Evolutionary conservation across 2,888 invertebrate species (phyloP).

Genomic region (Megamerina dolium): DNA sequence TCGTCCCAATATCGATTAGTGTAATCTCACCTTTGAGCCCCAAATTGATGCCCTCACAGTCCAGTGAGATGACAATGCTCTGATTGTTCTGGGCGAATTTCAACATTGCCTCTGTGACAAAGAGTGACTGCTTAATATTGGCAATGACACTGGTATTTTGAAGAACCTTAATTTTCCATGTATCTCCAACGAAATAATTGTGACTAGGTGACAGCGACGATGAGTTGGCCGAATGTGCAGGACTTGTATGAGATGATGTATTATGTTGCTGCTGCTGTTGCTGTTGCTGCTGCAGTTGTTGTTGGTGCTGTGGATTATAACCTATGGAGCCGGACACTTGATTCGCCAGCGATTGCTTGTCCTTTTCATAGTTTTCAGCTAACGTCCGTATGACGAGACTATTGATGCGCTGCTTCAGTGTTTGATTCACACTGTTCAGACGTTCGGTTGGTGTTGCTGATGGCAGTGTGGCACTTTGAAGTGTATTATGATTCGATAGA

Average conservation of each 20-base stretch:
- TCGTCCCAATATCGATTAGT: constrained; percentile 76
- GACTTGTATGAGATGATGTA: constrained; percentile 41
- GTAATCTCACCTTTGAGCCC: constrained; percentile 85
- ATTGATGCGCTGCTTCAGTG: constrained; percentile 81
- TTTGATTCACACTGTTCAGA: constrained; percentile 57
- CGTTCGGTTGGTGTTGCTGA: constrained; percentile 35
- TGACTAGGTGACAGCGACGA: constrained; percentile 35
- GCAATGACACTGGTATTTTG: constrained; percentile 78
- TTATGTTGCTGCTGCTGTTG: no score
- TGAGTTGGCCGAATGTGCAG: constrained; percentile 32
- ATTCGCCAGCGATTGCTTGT: constrained; percentile 44
- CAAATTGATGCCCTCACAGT: constrained; percentile 89
- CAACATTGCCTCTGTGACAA: constrained; percentile 69
- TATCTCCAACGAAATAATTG: constrained; percentile 58
- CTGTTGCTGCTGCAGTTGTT: no score
- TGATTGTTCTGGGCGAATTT: constrained; percentile 52
- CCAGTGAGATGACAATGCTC: constrained; percentile 68
- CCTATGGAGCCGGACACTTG: constrained; percentile 28
- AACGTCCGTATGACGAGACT: constrained; percentile 81
- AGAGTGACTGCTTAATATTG: constrained; percentile 69
- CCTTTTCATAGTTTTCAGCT: constrained; percentile 71
- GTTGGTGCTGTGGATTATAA: constrained; percentile 29
- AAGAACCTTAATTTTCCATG: constrained; percentile 74
- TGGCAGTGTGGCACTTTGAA: constrained; percentile 16
- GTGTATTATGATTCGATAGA: constrained; percentile 9